Percentiles rank a stretch among this genome's conserved stretches.
Conservation (phyloP, 64 coral and sea anemone genomes). For the Pachyseris speciosa region DNA sequence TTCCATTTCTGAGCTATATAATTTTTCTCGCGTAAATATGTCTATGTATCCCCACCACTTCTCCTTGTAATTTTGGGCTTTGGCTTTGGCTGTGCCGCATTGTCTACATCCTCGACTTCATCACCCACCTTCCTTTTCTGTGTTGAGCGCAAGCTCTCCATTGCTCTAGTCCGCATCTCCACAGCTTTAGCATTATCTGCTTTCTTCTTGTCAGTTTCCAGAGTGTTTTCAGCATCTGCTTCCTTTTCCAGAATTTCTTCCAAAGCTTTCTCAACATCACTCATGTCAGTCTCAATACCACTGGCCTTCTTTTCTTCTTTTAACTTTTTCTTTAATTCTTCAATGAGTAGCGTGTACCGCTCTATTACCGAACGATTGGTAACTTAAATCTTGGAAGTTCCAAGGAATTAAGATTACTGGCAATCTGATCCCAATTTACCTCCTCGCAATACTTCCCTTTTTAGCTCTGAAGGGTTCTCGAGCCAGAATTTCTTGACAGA, state of each 20-base stretch:
- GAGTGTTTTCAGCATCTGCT: not conserved
- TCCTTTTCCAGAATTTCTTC: slow-evolving; percentile 3
- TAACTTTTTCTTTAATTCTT: not conserved
- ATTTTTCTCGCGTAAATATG: slow-evolving; percentile 9
- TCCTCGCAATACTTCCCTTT: slow-evolving; percentile 27
- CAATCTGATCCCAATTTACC: not conserved
- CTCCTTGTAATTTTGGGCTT: not conserved
- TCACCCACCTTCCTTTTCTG: not conserved
- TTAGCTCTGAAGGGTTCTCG: not conserved
- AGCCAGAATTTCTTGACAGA: too few relatives aligned
- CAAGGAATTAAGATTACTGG: slow-evolving; percentile 48
- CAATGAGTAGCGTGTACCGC: not conserved
- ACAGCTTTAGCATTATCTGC: not conserved
- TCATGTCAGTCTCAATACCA: not conserved
- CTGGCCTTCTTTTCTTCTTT: not conserved
- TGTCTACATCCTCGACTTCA: slow-evolving; percentile 13
- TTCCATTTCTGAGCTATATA: slow-evolving; percentile 24
- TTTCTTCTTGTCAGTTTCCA: slow-evolving; percentile 27
- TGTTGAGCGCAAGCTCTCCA: not conserved
- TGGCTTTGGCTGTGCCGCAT: not conserved
- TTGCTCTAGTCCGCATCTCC: not conserved
- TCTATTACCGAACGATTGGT: slow-evolving; percentile 1
- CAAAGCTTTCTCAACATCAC: not conserved
- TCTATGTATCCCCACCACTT: not conserved
- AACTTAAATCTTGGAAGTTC: not conserved